A percentile compares a stretch with the other conserved stretches of the same genome.
phyloP scores from a whole-genome alignment of 2,797 vertebrate species.

The Notoglanidium macrostoma region DNA sequence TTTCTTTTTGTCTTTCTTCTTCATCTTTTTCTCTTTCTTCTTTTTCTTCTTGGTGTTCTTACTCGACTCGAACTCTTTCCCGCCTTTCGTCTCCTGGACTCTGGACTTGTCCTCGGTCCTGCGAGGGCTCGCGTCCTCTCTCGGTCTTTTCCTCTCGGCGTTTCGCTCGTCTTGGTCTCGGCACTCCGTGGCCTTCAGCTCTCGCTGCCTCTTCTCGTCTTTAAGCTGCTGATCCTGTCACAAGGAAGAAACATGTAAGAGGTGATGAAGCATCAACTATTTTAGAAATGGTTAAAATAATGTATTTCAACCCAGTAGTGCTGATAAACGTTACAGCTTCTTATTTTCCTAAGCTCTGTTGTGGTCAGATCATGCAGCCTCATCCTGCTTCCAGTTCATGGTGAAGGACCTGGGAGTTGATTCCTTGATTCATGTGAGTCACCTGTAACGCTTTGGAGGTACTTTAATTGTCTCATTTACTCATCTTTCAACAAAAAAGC shows the following conservation, averaged over 20 bases:
- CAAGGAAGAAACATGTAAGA: neutral
- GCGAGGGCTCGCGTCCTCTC: conserved; percentile 30
- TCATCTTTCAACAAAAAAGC: neutral
- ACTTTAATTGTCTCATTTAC: neutral
- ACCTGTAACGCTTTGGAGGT: neutral
- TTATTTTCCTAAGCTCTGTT: neutral
- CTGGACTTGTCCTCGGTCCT: conserved; percentile 31
- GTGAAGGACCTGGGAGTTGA: neutral
- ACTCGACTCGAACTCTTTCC: neutral
- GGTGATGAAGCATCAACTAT: neutral
- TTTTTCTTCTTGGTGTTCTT: conserved; percentile 62
- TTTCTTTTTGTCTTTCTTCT: conserved; percentile 65
- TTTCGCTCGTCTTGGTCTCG: conserved; percentile 19
- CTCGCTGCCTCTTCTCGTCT: conserved; percentile 29
- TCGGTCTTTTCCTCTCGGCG: conserved; percentile 49
- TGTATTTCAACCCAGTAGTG: neutral
- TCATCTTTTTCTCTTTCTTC: conserved; percentile 65
- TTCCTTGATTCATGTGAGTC: neutral
- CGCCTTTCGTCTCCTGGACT: conserved; percentile 39
- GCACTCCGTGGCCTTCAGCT: conserved; percentile 10
- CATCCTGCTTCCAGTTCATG: neutral
- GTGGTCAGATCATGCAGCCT: too few relatives aligned
- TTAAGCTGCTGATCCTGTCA: conserved; percentile 13
- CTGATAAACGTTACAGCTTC: neutral
- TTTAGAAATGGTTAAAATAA: neutral